Base-by-base conservation (phyloP, 64 coral and sea anemone genomes). In the Exaiptasia diaphana region DNA sequence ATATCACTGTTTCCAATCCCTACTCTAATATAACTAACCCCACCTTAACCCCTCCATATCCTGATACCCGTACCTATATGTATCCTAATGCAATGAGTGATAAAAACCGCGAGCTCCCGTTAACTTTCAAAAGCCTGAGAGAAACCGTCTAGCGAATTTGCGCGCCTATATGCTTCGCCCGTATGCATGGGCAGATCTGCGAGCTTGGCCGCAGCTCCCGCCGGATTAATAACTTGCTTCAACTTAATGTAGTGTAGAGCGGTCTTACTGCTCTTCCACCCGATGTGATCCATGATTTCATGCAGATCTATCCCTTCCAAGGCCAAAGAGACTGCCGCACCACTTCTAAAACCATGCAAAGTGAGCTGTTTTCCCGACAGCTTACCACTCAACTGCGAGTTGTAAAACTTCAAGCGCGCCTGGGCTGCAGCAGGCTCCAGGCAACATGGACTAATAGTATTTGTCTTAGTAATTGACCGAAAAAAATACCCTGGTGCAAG, bases 221-320 rank as follows among this genome's bases (percentile, higher is more conserved):
- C 78, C 36, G 57, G 77, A 24, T 64, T 80, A 1, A 80, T 39
- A 11, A 83, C 65, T 29, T 72, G 67, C 20, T 25, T 55, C 5
- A 72, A 23, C 64, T 83, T 83, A 14, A 83, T 72, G 21, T 84
- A 73, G 35, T 73, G 81, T 25, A 84, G 9, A 45, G 68, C 68
- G 11, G 28, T 30, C 14, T 60, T 34, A 56, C 54, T 84, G 21
- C 11, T 61, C 27, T 58, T 88, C 76, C 86, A 88, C 7, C 74
- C 50, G 3, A 80, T 65, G 14, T 80, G 86, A 32, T 79, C 75
- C 86, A 88, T 79, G 42, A 80, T 80, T 14, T 88, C 42, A 33
- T 79, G 46, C 5, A 88, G 50, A 50, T 38, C 32, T 17, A 56
- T 41, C 26, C 74, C 85, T 29, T 67, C 31, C 11, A 88, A 25